These are phyloP conservation scores for Cherax destructor DNA, from an alignment of 1,140 invertebrate genomes.

Conservation along the genomic window DNA sequence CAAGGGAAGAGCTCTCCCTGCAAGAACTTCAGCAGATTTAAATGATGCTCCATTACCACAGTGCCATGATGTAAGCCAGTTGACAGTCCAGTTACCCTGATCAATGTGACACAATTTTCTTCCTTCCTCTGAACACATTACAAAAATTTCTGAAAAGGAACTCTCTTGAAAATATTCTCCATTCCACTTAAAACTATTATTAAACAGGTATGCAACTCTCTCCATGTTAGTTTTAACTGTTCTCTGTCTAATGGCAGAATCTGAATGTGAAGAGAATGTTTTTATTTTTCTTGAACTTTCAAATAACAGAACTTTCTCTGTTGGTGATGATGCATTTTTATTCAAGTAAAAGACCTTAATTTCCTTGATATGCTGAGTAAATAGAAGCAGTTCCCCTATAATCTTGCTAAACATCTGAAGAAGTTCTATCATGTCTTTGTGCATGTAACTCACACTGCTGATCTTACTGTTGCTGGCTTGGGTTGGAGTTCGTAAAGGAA, in stretches of 20 bases:
- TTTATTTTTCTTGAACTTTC: background rate
- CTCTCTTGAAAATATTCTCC: background rate
- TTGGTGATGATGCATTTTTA: background rate
- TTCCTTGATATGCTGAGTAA: slow-evolving; percentile 36
- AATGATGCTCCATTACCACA: slow-evolving; percentile 17
- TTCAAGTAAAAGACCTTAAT: slow-evolving; percentile 29
- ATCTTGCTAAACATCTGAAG: slow-evolving; percentile 30
- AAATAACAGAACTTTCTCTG: slow-evolving; percentile 19
- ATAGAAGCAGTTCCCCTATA: slow-evolving; percentile 44
- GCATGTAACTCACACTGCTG: slow-evolving; percentile 15
- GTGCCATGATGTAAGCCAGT: slow-evolving; percentile 51
- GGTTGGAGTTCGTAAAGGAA: slow-evolving; percentile 29
- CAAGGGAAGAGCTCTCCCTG: slow-evolving; percentile 27
- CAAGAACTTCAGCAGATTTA: background rate
- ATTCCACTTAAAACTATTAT: slow-evolving; percentile 6
- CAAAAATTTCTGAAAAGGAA: slow-evolving; percentile 5
- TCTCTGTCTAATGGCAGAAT: background rate
- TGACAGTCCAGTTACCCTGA: background rate
- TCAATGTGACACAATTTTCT: background rate
- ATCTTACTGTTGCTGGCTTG: slow-evolving; percentile 30
- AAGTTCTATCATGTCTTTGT: slow-evolving; percentile 27
- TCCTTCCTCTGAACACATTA: background rate
- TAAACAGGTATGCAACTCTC: background rate
- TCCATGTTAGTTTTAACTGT: background rate
- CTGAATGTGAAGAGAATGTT: background rate